Base-by-base conservation (phyloP, 2,797 vertebrate genomes). In the Etheostoma nigrum region DNA sequence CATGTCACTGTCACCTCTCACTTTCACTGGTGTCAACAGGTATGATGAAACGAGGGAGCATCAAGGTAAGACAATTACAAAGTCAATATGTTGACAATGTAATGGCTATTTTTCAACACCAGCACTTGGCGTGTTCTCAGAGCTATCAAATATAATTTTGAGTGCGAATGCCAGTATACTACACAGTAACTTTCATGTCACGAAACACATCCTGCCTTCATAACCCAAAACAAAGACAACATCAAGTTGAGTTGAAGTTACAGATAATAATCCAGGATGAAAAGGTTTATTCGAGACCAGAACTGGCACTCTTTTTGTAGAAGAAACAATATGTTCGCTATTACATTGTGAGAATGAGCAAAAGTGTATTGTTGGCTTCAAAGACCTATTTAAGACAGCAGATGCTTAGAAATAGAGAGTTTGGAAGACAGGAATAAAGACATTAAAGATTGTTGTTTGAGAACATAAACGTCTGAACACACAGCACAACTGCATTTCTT, bases 11-110 rank as follows among this genome's bases (percentile, higher is more conserved):
- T 67, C 58, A 54, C 59, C 18, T 74, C 72, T 65, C 65, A 42
- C 67, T 75, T 58, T 52, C 30, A 44, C n/a, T 71, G 61, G 70
- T 85, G 82, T 90, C 86, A 86, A 81, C 74, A 80, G 63, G 67
- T 65, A 55, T 58, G 63, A 81, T 81, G 81, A 86, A 75, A 80
- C n/a, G 25, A 30, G 48, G 69, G 60, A 72, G 67, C 67, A 47
- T 30, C 9, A 21, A n/a, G 59, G 67, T 84, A 72, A 53, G 59
- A 86, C 5, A 30, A 30, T 30, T 30, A 6, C 5, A 30, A 30
- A 30, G 30, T 30, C 30, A 30, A 30, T n/a, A 11, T 71, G 58
- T 67, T 52, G 52, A 88, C 6, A 1, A 65, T 25, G 57, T 65
- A 25, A 65, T 11, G 8, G 13, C 72, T 42, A 18, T 61, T 81